A percentile compares a stretch with the other conserved stretches of the same genome.
These are phyloP conservation scores for Chaetodon trifascialis DNA, from an alignment of 2,113 vertebrate genomes.

Conservation along the genomic window DNA sequence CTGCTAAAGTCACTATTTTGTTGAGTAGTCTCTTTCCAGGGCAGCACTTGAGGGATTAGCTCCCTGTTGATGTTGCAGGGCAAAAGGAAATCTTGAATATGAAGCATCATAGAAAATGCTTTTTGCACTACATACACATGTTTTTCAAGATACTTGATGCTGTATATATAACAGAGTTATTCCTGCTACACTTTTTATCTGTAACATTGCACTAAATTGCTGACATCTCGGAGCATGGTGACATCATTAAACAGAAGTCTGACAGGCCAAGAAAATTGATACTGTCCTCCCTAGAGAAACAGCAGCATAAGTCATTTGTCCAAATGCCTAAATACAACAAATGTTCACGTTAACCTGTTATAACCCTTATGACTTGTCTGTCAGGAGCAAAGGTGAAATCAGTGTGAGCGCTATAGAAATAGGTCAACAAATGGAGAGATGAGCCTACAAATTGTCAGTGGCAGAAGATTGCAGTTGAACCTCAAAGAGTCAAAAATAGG, in stretches of 20 bases:
- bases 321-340: neutral
- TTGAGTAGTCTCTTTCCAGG: slow-evolving; percentile 15
- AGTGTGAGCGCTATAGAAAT: neutral
- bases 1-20: slow-evolving; percentile 11
- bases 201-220: no score
- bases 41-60: slow-evolving; percentile 1
- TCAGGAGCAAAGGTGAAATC: no score
- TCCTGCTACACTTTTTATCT: neutral
- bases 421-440: neutral
- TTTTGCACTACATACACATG: neutral
- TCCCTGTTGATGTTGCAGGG: neutral
- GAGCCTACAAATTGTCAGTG: neutral
- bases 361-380: no score
- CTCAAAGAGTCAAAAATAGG: no score
- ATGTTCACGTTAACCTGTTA: neutral
- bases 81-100: neutral
- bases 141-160: neutral
- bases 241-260: neutral
- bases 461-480: no score
- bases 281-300: neutral
- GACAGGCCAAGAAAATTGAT: neutral
- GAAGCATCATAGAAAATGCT: neutral
- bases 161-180: neutral
- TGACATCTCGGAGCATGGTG: neutral
- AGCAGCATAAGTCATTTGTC: neutral